These are phyloP conservation scores for Stegophylla sp. DNA, from an alignment of 2,888 invertebrate species.

Conservation along the genomic window DNA sequence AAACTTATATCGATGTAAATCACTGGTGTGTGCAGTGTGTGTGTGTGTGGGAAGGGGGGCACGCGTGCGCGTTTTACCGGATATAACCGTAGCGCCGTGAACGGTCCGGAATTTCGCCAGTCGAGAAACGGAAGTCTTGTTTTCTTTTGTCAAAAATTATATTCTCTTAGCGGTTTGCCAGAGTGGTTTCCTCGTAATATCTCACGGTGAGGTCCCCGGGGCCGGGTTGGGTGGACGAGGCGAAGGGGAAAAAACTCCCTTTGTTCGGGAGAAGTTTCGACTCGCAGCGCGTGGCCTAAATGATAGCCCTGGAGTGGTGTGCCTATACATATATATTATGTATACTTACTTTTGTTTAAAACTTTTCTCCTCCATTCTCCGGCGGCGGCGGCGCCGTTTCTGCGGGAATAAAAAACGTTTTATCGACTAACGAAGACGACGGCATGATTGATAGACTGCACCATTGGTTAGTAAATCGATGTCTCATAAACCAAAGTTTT, in stretches of 20 bases:
- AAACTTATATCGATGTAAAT: no score
- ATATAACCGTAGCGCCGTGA: conserved; percentile 16
- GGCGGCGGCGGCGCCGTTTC: not conserved
- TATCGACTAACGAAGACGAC: conserved; percentile 43
- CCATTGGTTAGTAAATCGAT: conserved; percentile 40
- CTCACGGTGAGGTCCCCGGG: not conserved
- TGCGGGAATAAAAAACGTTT: conserved; percentile 24
- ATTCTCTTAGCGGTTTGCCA: conserved; percentile 40
- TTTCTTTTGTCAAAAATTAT: conserved; percentile 50
- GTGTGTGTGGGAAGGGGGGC: no score
- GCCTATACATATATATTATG: not conserved
- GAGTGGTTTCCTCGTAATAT: conserved; percentile 32
- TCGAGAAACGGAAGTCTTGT: conserved; percentile 47
- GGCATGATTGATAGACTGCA: conserved; percentile 49
- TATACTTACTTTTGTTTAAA: conserved; percentile 37
- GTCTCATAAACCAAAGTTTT: conserved; percentile 27
- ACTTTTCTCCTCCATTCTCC: conserved; percentile 34
- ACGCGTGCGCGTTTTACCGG: not conserved
- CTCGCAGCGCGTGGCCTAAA: conserved; percentile 50
- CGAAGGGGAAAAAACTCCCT: conserved; percentile 11
- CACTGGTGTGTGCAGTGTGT: no score
- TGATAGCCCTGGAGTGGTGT: not conserved
- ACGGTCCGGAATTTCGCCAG: conserved; percentile 37
- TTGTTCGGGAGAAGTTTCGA: conserved; percentile 55
- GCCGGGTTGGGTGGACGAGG: not conserved